Conservation (phyloP, 2,113 vertebrate species). For the Phoenicopterus ruber region DNA sequence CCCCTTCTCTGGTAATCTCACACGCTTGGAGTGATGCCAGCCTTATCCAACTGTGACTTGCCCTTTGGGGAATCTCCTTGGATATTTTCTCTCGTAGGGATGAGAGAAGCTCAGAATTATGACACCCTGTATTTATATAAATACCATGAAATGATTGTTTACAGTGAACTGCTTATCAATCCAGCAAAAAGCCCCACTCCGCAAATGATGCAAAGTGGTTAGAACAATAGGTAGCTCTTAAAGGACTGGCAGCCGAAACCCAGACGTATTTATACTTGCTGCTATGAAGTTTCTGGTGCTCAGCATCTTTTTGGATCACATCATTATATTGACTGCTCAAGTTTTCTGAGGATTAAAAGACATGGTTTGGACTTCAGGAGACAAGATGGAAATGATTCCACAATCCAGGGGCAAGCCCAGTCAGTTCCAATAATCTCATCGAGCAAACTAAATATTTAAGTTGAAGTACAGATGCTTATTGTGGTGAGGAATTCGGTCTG, state of each 20-base stretch:
- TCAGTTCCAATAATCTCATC: neutral
- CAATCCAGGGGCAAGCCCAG: neutral
- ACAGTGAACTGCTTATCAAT: neutral
- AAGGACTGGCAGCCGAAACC: neutral
- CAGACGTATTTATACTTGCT: neutral
- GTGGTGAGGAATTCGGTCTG: neutral
- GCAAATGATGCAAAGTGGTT: neutral
- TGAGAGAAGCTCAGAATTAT: neutral
- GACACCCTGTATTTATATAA: neutral
- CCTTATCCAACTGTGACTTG: neutral
- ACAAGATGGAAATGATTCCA: neutral
- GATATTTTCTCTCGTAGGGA: neutral
- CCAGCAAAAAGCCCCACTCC: neutral
- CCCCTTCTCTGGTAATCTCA: neutral
- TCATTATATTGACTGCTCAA: neutral
- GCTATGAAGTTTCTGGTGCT: neutral
- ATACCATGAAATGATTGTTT: neutral
- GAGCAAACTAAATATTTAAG: neutral
- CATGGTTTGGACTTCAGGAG: neutral
- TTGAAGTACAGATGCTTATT: neutral
- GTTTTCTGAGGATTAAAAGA: neutral
- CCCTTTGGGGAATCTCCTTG: neutral
- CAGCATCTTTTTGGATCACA: neutral
- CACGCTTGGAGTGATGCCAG: neutral
- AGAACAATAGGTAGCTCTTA: constrained; percentile 18